Percentiles rank a stretch among this genome's conserved stretches.
Conservation (phyloP, 2,888 invertebrate species). For the Invenusta paracnida region DNA sequence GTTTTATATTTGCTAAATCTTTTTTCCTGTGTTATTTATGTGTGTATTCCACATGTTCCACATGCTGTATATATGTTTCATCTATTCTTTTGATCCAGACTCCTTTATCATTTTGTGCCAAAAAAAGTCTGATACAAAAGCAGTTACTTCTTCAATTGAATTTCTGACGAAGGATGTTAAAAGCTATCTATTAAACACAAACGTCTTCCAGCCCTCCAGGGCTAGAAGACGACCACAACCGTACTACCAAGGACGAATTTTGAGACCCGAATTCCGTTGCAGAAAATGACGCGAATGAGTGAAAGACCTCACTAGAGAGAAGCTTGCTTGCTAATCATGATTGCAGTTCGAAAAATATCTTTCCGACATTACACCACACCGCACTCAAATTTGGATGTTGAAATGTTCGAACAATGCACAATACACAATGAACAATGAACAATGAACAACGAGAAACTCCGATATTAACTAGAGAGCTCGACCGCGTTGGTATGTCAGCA, state of each 20-base stretch:
- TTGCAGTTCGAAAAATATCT: neutral
- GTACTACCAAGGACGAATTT: neutral
- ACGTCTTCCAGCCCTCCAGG: neutral
- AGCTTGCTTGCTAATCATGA: neutral
- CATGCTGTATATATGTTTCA: too few species aligned
- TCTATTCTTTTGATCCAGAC: too few species aligned
- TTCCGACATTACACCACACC: too few species aligned
- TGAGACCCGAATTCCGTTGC: neutral
- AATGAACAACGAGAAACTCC: neutral
- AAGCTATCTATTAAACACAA: too few species aligned
- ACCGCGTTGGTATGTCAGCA: neutral
- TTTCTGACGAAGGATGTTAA: too few species aligned
- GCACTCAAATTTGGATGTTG: neutral
- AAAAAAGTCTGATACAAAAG: too few species aligned
- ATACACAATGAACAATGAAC: too few species aligned
- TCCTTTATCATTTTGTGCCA: too few species aligned
- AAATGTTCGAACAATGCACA: neutral
- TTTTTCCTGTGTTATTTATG: too few species aligned
- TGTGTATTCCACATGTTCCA: too few species aligned
- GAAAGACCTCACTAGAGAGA: neutral
- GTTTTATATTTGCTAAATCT: too few species aligned
- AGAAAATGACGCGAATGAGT: neutral
- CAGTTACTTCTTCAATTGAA: too few species aligned
- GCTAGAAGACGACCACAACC: neutral
- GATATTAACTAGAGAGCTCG: neutral